Base-by-base conservation (phyloP, 2,888 invertebrate species). In the Pollenia labialis region DNA sequence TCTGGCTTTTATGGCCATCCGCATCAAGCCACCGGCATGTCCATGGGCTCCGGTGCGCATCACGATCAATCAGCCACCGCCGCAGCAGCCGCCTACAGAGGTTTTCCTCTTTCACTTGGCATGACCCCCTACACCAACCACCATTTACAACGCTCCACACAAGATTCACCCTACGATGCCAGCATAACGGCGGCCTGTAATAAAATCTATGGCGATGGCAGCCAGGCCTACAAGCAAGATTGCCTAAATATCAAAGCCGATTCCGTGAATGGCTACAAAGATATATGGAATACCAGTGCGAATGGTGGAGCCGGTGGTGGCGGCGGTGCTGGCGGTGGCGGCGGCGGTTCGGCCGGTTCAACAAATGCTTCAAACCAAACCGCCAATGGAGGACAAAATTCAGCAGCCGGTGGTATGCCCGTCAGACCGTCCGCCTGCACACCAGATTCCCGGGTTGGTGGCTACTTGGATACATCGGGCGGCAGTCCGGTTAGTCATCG, bases 1-100 rank as follows among this genome's bases (percentile, higher is more conserved):
- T 97, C 97, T 94, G 98, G 98, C 94, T 98, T 98, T 95, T 98
- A 98, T 95, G 97, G 98, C 92, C 97, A 97, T 94, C 97, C 97
- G 93, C 96, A 97, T 94, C 96, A 97, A 94, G 95, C 95, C 88
- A 95, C 96, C 90, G 95, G 94, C 89, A 94, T 95, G 92, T 95
- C 96, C 85, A 94, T 95, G 93, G 94, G 95, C 91, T 94, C 95
- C 87, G 95, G 95, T 88, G 95, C 95, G 89, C 96, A 96, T 90
- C 97, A 97, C 90, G 95, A 96, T 94, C 96, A 97, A 93, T 94
- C 96, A 89, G 94, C 95, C 71, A 92, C 93, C 85, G 93, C 93
- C 66, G 95, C 95, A 75, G 96, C 96, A 60, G 95, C 95, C 10
- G 95, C 95, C 48, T 97, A 97, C 94, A 95, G 97, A 92, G 97